Evolutionary conservation across 2,888 invertebrate genomes (phyloP).

Genomic region (Lepidocyrtoides sp.): DNA sequence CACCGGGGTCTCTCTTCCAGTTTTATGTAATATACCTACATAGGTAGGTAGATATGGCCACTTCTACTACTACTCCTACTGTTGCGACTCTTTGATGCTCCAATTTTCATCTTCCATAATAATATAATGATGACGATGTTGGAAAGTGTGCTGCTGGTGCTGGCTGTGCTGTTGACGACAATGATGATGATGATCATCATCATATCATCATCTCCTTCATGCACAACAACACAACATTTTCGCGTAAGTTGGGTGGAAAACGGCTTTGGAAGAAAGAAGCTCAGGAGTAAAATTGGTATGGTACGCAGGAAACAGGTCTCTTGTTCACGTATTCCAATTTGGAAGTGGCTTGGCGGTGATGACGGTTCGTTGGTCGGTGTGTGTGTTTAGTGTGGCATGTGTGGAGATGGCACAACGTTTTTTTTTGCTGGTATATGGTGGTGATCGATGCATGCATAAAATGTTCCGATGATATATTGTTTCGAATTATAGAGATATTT

Average conservation of each 20-base stretch:
- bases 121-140: not conserved
- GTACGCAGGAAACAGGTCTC: not conserved
- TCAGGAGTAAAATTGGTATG: not conserved
- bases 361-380: not conserved
- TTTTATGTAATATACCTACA: too few relatives aligned
- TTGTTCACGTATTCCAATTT: constrained; percentile 11
- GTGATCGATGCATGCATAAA: too few relatives aligned
- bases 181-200: too few relatives aligned
- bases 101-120: constrained; percentile 41
- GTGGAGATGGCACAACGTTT: too few relatives aligned
- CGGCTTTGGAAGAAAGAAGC: too few relatives aligned
- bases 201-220: too few relatives aligned
- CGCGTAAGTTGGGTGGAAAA: not conserved
- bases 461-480: too few relatives aligned
- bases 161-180: not conserved
- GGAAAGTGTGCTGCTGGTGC: not conserved
- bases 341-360: not conserved
- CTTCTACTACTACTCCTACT: not conserved
- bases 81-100: constrained; percentile 23
- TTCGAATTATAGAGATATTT: too few relatives aligned
- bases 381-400: not conserved
- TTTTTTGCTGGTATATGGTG: too few relatives aligned
- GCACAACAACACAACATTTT: constrained; percentile 27
- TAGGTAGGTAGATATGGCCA: too few relatives aligned
- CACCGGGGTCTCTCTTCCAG: too few relatives aligned